Percentiles rank a stretch among this genome's conserved stretches.
Conservation (phyloP, 1,140 invertebrate genomes). For the Eriocheir sinensis region DNA sequence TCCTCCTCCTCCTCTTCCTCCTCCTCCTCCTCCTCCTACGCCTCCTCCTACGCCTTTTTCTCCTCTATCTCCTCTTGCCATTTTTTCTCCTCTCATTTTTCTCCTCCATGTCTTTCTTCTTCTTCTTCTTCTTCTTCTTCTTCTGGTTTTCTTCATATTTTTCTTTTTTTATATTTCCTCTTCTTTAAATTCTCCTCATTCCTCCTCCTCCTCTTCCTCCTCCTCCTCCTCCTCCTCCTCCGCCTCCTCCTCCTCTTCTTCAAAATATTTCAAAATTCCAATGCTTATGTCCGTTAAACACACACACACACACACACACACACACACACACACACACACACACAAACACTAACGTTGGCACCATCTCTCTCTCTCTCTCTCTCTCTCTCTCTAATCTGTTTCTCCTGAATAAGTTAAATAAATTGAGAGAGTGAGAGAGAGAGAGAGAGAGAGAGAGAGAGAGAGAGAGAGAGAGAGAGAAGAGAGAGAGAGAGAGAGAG, state of each 20-base stretch:
- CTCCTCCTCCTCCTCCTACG: not conserved
- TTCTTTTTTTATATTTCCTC: not conserved
- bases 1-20: not conserved
- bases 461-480: not conserved
- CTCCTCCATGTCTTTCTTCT: not conserved
- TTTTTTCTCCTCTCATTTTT: not conserved
- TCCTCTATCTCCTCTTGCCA: not conserved
- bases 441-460: slow-evolving; percentile 20
- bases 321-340: too few species aligned
- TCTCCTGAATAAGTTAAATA: not conserved
- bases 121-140: not conserved
- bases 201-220: not conserved
- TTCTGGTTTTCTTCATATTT: not conserved
- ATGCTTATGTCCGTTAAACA: not conserved
- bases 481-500: not conserved
- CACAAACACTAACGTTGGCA: too few species aligned
- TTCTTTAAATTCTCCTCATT: not conserved
- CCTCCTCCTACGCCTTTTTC: not conserved
- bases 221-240: not conserved
- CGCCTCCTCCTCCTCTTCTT: not conserved
- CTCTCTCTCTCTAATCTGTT: too few species aligned
- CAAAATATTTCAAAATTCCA: not conserved
- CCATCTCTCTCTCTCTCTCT: too few species aligned
- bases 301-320: too few species aligned
- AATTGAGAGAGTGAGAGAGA: slow-evolving; percentile 1